Base-by-base conservation (phyloP, 2,888 invertebrate species). In the Zygaena filipendulae region DNA sequence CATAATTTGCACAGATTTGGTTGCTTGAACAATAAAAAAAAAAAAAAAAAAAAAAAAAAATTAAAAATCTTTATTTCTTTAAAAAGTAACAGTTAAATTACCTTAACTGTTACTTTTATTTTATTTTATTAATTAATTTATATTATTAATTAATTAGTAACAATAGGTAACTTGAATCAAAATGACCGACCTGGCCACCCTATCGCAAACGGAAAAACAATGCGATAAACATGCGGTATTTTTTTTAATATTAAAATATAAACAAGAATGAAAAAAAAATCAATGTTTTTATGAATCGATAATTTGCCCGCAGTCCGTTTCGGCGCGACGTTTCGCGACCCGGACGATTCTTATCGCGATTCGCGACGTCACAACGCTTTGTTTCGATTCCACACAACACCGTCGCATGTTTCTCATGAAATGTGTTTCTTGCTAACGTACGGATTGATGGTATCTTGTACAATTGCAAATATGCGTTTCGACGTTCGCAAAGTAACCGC, bases 241-340 rank as follows among this genome's bases (percentile, higher is more conserved):
- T 74, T 70, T 72, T 75, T n/a, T n/a, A n/a, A n/a, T n/a, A n/a
- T n/a, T n/a, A n/a, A n/a, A n/a, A n/a, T n/a, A n/a, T n/a, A n/a
- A n/a, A n/a, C n/a, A n/a, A n/a, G n/a, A n/a, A n/a, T n/a, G n/a
- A n/a, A n/a, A n/a, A 69, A 69, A 67, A 16, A 71, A 75, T 72
- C 74, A 70, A 75, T 77, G 74, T 77, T 79, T 75, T 77, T 75
- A 75, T 75, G 74, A 77, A 77, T 79, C 74, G 74, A 77, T 79
- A 75, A 79, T 77, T 79, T 79, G 77, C 68, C 71, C 67, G 63
- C 5, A 6, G 62, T 57, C 59, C 63, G 69, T 70, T 75, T 71
- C 58, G 72, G 74, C 62, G 74, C 71, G 72, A 66, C 71, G 68
- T 69, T 67, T 70, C 66, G 66, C 72, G 67, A 67, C 60, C 61